Base-by-base conservation (phyloP, 2,113 vertebrate species). In the Larimichthys crocea region DNA sequence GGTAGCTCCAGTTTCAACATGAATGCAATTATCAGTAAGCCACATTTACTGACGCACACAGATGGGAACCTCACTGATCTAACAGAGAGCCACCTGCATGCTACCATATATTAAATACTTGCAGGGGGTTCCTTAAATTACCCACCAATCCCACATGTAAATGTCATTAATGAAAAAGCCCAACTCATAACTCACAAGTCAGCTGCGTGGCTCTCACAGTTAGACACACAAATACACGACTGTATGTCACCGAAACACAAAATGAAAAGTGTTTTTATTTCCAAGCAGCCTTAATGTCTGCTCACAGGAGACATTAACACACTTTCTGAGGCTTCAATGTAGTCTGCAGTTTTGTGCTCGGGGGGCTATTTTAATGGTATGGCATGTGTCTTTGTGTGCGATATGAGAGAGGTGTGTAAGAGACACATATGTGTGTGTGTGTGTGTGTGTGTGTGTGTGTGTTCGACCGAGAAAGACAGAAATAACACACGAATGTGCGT, bases 21-120 rank as follows among this genome's bases (percentile, higher is more conserved):
- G 44, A 85, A 74, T 68, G 78, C 83, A 89, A 88, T 91, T 82
- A 87, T 84, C 74, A 80, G 65, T 12, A 65, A 79, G 52, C 53
- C 82, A 86, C 81, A 79, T 74, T 79, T 74, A 79, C 29, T 74
- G 46, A 42, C 60, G 77, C 35, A 22, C 68, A 67, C 48, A 57
- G 61, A 85, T 59, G 61, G 57, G 67, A 69, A 72, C 60, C 16
- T 63, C 16, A 22, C 24, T 53, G 16, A 84, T 73, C 67, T 42
- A n/a, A 80, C 19, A 46, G 57, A 70, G 72, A 29, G 52, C 29
- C 80, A 84, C 78, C 66, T 73, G 62, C 71, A 53, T 26, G 81
- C 56, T 3, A 46, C 66, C 60, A 29, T 50, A 20, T 49, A 64
- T 57, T 68, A 50, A 75, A 53, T 71, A 40, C 20, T 11, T 63